Evolutionary conservation across 2,797 vertebrate genomes (phyloP).

Genomic region (Siniperca undulata): DNA sequence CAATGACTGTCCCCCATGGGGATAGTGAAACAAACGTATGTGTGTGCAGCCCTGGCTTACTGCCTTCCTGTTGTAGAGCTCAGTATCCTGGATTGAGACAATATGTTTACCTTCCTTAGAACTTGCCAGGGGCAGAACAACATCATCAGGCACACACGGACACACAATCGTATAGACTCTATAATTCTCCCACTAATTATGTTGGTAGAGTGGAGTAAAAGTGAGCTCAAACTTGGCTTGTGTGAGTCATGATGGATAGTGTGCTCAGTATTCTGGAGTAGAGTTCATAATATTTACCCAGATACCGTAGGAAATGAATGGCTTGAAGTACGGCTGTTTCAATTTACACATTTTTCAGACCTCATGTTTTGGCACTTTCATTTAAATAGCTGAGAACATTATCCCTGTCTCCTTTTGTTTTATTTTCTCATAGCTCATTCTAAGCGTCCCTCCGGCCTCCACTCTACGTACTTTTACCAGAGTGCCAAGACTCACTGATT

Average conservation of each 20-base stretch:
- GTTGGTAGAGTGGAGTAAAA: constrained; percentile 63
- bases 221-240: constrained; percentile 76
- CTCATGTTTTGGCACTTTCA: constrained; percentile 65
- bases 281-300: constrained; percentile 84
- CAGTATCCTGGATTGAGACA: constrained; percentile 47
- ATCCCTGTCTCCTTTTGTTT: constrained; percentile 65
- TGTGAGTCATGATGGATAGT: constrained; percentile 78
- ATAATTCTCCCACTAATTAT: constrained; percentile 71
- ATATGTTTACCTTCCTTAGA: constrained; percentile 49
- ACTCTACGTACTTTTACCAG: constrained; percentile 20
- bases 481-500: constrained; percentile 32
- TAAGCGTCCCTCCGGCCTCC: constrained; percentile 14
- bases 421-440: constrained; percentile 58
- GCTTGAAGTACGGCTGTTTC: constrained; percentile 71
- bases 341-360: constrained; percentile 78
- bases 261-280: constrained; percentile 71
- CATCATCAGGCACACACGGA: constrained; percentile 29
- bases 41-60: not conserved
- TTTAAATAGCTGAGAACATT: constrained; percentile 62
- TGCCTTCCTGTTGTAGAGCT: constrained; percentile 40
- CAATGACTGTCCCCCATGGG: no score
- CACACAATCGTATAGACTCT: constrained; percentile 28
- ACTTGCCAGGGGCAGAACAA: constrained; percentile 31
- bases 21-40: not conserved
- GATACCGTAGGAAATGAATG: constrained; percentile 82